Conservation (phyloP, 2,113 vertebrate species). For the Oreochromis tanganicae region DNA sequence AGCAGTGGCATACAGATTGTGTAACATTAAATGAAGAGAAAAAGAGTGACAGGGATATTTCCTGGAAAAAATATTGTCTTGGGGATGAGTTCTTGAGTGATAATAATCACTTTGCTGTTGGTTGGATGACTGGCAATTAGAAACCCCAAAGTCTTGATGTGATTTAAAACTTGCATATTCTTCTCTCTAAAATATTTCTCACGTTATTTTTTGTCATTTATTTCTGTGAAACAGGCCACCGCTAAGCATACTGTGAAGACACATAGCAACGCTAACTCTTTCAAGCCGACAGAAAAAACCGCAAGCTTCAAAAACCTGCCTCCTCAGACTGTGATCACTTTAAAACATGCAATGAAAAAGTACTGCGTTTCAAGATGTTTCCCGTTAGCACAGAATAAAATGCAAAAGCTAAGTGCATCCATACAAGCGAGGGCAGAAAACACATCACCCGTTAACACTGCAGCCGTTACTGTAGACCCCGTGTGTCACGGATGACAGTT, state of each 20-base stretch:
- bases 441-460: neutral
- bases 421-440: neutral
- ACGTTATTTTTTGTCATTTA: neutral
- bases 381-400: neutral
- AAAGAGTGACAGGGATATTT: neutral
- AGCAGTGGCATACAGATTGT: neutral
- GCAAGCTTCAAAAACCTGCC: neutral
- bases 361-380: neutral
- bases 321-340: neutral
- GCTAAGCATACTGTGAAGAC: neutral
- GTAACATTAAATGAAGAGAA: neutral
- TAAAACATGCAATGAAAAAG: neutral
- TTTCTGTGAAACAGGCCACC: neutral
- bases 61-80: neutral
- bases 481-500: conserved; percentile 45
- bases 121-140: neutral
- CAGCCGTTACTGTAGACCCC: neutral
- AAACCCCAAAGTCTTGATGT: neutral
- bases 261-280: neutral
- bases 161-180: neutral
- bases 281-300: neutral
- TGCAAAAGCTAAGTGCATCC: neutral
- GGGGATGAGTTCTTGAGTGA: neutral
- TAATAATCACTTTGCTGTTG: neutral
- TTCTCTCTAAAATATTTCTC: neutral